A percentile compares a stretch with the other conserved stretches of the same genome.
Conservation (phyloP, 2,888 invertebrate species). For the Pinctada fucata region DNA sequence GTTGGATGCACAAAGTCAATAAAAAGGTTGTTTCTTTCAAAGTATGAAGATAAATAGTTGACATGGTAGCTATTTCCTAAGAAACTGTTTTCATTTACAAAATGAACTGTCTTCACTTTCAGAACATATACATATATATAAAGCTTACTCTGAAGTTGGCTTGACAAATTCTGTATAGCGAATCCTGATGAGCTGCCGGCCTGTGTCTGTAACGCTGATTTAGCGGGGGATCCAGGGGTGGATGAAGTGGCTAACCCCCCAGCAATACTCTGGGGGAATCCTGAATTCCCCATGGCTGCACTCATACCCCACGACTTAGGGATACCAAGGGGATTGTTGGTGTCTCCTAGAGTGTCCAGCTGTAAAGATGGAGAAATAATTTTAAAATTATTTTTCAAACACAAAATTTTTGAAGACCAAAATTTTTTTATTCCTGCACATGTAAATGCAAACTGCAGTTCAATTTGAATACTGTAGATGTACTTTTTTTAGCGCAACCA, state of each 20-base stretch:
- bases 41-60: too few relatives aligned
- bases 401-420: too few relatives aligned
- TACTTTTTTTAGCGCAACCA: too few relatives aligned
- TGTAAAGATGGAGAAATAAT: conserved; percentile 23
- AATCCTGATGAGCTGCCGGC: conserved; percentile 48
- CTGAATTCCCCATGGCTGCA: conserved; percentile 46
- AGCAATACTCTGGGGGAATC: conserved; percentile 56
- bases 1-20: too few relatives aligned
- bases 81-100: too few relatives aligned
- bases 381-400: too few relatives aligned
- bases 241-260: conserved; percentile 50
- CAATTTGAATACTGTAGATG: too few relatives aligned
- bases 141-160: conserved; percentile 71
- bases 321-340: conserved; percentile 53
- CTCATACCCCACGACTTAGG: conserved; percentile 58
- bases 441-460: background rate
- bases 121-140: background rate
- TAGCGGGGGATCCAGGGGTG: conserved; percentile 73
- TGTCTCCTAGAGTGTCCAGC: conserved; percentile 44
- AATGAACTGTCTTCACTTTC: too few relatives aligned
- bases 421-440: too few relatives aligned
- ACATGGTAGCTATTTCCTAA: too few relatives aligned
- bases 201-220: conserved; percentile 54
- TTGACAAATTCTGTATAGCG: conserved; percentile 65
- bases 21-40: too few relatives aligned